Evolutionary conservation across 2,113 vertebrate genomes (phyloP).

Genomic region (Cygnus buccinator): DNA sequence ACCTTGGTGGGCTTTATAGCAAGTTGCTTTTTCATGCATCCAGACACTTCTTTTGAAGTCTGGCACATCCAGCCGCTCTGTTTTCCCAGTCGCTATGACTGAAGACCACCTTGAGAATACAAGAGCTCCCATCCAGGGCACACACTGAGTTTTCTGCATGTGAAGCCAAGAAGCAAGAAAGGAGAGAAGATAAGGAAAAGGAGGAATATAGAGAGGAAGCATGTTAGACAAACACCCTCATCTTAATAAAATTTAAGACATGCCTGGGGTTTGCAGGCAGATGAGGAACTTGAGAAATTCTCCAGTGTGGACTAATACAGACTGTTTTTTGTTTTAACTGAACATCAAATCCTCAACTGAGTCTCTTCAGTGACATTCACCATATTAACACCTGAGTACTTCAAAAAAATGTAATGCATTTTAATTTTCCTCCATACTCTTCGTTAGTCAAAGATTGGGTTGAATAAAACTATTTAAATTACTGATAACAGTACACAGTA

Average conservation of each 20-base stretch:
- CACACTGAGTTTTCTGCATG: fast-evolving
- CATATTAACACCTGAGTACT: background rate
- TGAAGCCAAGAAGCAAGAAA: background rate
- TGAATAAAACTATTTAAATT: background rate
- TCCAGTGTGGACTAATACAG: background rate
- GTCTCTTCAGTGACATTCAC: background rate
- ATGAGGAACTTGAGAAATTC: background rate
- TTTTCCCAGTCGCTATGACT: background rate
- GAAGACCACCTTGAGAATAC: background rate
- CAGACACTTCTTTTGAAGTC: background rate
- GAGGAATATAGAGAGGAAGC: background rate
- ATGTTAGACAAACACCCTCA: background rate
- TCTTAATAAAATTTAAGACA: background rate
- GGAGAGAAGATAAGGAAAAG: background rate
- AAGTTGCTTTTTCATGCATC: background rate
- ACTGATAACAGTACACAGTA: background rate
- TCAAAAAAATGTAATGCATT: background rate
- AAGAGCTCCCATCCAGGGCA: background rate
- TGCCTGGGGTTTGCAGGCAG: background rate
- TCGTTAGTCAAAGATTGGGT: background rate
- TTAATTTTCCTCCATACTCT: background rate
- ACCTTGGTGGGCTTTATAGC: background rate
- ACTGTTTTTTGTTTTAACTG: background rate
- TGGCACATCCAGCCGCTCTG: background rate
- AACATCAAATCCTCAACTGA: background rate